These are phyloP conservation scores for Poliocrania exsul DNA, from an alignment of 2,797 vertebrate genomes.

Conservation along the genomic window DNA sequence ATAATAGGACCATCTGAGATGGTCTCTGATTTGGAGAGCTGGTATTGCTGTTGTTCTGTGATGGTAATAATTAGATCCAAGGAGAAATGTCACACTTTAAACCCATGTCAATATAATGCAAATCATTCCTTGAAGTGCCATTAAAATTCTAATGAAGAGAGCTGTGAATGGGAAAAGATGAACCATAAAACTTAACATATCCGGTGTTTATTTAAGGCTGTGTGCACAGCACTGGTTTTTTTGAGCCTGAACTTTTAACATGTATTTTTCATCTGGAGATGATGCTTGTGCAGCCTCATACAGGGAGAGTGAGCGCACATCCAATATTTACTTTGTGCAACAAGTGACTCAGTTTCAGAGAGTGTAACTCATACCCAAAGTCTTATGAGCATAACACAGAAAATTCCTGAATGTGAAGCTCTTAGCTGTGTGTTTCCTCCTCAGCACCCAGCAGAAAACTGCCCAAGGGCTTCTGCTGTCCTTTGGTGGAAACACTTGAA, in stretches of 20 bases:
- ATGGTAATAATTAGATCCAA: not conserved
- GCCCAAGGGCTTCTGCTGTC: not conserved
- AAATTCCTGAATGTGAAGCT: not conserved
- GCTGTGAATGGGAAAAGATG: not conserved
- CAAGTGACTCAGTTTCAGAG: slow-evolving; percentile 8
- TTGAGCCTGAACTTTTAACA: not conserved
- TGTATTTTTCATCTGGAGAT: not conserved
- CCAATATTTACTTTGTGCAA: not conserved
- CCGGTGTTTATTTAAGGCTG: not conserved
- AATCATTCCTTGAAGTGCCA: not conserved
- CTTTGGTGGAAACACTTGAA: not conserved
- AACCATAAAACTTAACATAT: not conserved
- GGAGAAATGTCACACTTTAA: not conserved
- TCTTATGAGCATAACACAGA: not conserved
- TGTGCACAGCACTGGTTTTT: not conserved
- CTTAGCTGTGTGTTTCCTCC: not conserved
- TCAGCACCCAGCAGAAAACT: not conserved
- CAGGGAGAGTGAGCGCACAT: not conserved
- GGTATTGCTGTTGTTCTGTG: not conserved
- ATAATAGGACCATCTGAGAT: not conserved
- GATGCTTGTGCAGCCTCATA: not conserved
- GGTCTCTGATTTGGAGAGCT: not conserved
- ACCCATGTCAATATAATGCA: not conserved
- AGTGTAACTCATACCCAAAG: not conserved
- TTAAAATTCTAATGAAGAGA: not conserved